These are phyloP conservation scores for Anas acuta DNA, from an alignment of 2,797 vertebrate species.

Conservation along the genomic window DNA sequence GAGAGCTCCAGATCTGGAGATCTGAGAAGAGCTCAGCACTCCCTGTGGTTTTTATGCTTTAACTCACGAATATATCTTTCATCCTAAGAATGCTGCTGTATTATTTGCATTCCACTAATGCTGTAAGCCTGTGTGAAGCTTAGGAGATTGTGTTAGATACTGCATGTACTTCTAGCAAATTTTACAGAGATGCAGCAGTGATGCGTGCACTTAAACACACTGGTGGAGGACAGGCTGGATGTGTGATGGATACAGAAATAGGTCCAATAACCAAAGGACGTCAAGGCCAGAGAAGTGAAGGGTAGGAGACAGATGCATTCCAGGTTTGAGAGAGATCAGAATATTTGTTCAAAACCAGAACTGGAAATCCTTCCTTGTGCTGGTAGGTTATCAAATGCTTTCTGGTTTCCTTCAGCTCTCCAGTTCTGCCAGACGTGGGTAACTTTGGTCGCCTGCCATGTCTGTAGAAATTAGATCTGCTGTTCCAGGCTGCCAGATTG, in stretches of 20 bases:
- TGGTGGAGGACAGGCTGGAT: not conserved
- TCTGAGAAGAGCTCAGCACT: not conserved
- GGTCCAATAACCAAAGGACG: no score
- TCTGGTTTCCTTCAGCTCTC: not conserved
- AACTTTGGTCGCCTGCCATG: not conserved
- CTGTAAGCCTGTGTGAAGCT: not conserved
- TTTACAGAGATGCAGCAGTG: not conserved
- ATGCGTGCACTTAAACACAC: not conserved
- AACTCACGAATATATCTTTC: not conserved
- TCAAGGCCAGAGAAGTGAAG: not conserved
- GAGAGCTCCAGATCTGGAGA: not conserved
- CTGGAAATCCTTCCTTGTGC: not conserved
- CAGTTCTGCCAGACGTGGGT: not conserved
- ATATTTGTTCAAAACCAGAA: not conserved
- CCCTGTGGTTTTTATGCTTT: not conserved
- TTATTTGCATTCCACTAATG: not conserved
- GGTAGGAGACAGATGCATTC: not conserved
- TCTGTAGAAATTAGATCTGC: constrained; percentile 21
- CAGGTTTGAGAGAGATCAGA: not conserved
- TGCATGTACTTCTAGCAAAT: not conserved
- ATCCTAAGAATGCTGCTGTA: not conserved
- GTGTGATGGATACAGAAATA: not conserved
- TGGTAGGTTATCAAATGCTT: not conserved
- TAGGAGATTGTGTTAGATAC: not conserved
- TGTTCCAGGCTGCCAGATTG: constrained; percentile 2